A percentile compares a stretch with the other conserved stretches of the same genome.
phyloP scores from a whole-genome alignment of 2,797 vertebrate genomes.

The Hyperoplus lanceolatus region DNA sequence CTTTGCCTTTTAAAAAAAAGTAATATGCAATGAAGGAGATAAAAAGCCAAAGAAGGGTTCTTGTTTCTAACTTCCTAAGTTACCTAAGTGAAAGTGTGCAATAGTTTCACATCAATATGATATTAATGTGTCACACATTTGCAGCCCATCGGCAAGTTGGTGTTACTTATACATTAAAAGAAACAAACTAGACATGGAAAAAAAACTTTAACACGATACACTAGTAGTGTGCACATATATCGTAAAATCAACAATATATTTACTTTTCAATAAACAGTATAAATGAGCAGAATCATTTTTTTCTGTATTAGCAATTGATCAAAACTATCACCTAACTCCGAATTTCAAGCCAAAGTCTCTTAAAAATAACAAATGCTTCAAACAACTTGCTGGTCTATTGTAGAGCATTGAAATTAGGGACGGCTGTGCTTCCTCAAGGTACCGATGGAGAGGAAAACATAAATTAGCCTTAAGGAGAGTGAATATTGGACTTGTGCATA shows the following conservation, averaged over 20 bases:
- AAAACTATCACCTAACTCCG: too few relatives aligned
- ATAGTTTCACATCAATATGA: background rate
- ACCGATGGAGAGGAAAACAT: background rate
- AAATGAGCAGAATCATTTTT: too few relatives aligned
- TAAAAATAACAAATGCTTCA: too few relatives aligned
- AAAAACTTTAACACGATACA: too few relatives aligned
- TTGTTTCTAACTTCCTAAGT: background rate
- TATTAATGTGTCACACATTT: background rate
- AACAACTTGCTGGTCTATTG: too few relatives aligned
- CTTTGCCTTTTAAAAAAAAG: background rate
- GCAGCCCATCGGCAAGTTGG: background rate
- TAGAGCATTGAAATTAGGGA: background rate
- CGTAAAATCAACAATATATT: too few relatives aligned
- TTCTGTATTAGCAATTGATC: too few relatives aligned
- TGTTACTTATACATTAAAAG: background rate
- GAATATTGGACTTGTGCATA: too few relatives aligned
- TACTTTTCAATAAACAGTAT: too few relatives aligned
- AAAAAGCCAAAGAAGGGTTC: background rate
- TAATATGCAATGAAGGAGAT: background rate
- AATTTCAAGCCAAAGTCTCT: too few relatives aligned
- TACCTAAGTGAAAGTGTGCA: background rate
- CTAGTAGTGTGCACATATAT: too few relatives aligned
- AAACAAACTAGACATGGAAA: background rate
- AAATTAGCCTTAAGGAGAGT: too few relatives aligned
- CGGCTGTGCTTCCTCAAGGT: background rate